Percentiles rank a stretch among this genome's conserved stretches.
Evolutionary conservation across 2,113 vertebrate genomes (phyloP).

Genomic region (Eleginops maclovinus): DNA sequence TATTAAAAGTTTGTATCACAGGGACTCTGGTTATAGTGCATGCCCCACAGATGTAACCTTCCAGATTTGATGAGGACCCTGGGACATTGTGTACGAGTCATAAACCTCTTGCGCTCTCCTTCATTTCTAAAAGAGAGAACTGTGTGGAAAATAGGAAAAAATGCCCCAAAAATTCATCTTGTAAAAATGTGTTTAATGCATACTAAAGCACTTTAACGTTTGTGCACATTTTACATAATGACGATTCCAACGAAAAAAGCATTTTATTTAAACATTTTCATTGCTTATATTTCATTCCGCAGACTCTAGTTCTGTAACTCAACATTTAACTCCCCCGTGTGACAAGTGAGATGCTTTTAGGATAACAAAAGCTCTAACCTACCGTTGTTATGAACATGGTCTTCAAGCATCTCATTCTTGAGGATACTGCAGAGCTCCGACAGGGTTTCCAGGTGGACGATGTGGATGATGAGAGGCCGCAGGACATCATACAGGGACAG

Average conservation of each 20-base stretch:
- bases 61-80: too few species aligned
- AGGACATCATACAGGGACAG: conserved; percentile 95
- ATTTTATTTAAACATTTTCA: not conserved
- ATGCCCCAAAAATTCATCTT: too few species aligned
- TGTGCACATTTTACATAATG: not conserved
- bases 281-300: not conserved
- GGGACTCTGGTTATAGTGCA: too few species aligned
- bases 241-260: not conserved
- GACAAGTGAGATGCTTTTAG: conserved; percentile 2
- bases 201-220: not conserved
- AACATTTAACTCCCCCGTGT: not conserved
- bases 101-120: too few species aligned
- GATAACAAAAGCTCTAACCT: conserved; percentile 30
- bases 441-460: conserved; percentile 96
- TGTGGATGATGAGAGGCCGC: conserved; percentile 96
- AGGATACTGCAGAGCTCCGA: conserved; percentile 98
- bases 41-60: too few species aligned
- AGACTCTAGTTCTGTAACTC: not conserved
- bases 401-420: conserved; percentile 98
- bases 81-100: too few species aligned
- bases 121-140: too few species aligned
- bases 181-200: too few species aligned
- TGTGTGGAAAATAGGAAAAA: too few species aligned
- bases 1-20: too few species aligned
- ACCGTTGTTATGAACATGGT: conserved; percentile 97